phyloP scores from a whole-genome alignment of 2,113 vertebrate species.

The Erpornis zantholeuca region DNA sequence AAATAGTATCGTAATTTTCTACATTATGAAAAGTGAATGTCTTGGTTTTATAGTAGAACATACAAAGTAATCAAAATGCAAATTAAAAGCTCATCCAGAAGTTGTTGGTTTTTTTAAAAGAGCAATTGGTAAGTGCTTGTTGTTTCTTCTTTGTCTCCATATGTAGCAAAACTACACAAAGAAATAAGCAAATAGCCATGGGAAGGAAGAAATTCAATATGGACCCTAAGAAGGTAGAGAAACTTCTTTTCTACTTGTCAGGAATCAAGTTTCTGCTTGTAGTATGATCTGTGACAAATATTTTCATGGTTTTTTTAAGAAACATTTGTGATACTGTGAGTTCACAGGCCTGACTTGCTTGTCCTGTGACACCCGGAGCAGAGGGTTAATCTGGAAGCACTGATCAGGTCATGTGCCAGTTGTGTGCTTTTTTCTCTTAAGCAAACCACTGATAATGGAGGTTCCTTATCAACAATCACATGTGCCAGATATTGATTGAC shows the following conservation, averaged over 20 bases:
- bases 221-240: constrained; percentile 95
- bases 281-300: neutral
- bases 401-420: neutral
- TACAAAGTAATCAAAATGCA: neutral
- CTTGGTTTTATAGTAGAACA: neutral
- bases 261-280: neutral
- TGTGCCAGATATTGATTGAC: neutral
- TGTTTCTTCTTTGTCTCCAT: neutral
- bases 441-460: neutral
- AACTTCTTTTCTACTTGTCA: neutral
- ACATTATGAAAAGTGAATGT: neutral
- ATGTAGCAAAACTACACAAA: constrained; percentile 91
- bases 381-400: neutral
- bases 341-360: neutral
- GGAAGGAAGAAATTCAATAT: constrained; percentile 99
- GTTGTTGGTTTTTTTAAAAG: neutral
- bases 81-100: neutral
- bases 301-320: neutral
- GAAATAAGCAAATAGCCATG: constrained; percentile 98
- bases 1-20: neutral
- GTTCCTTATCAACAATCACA: neutral
- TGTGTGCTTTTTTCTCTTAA: neutral
- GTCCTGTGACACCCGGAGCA: neutral
- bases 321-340: neutral
- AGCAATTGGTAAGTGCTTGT: neutral